A percentile compares a stretch with the other conserved stretches of the same genome.
These are phyloP conservation scores for Atherinomorus stipes DNA, from an alignment of 2,113 vertebrate genomes.

Conservation along the genomic window DNA sequence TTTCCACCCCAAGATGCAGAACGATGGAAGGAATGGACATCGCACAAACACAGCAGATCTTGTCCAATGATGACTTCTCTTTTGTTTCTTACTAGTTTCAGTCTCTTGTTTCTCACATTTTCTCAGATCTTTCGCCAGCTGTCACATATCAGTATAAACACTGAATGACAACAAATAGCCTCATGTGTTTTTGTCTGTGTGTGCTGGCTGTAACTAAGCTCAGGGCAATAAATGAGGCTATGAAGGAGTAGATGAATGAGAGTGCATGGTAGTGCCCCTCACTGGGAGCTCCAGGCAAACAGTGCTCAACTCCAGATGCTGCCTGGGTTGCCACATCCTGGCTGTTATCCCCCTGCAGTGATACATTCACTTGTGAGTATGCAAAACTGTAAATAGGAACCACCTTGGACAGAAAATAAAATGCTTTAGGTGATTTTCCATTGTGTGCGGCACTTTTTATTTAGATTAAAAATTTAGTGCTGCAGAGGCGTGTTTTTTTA, in stretches of 20 bases:
- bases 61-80: constrained; percentile 11
- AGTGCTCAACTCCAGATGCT: constrained; percentile 69
- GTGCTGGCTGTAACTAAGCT: constrained; percentile 26
- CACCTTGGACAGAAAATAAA: constrained; percentile 64
- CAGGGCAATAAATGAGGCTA: constrained; percentile 25
- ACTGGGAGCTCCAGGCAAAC: constrained; percentile 42
- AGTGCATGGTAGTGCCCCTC: constrained; percentile 27
- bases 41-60: constrained; percentile 31
- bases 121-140: constrained; percentile 22
- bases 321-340: constrained; percentile 72
- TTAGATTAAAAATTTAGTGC: constrained; percentile 35
- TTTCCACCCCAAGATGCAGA: constrained; percentile 33
- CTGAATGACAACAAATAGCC: constrained; percentile 40
- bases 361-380: constrained; percentile 16
- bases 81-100: constrained; percentile 15
- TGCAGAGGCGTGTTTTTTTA: constrained; percentile 10
- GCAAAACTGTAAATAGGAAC: constrained; percentile 59
- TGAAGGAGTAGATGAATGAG: constrained; percentile 57
- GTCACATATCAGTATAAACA: constrained; percentile 38
- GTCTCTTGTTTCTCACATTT: constrained; percentile 27
- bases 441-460: constrained; percentile 32
- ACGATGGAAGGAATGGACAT: constrained; percentile 42
- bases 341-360: constrained; percentile 58
- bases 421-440: constrained; percentile 57
- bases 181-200: constrained; percentile 38